Evolutionary conservation across 2,888 invertebrate species (phyloP).

Genomic region (Beris chalybata): DNA sequence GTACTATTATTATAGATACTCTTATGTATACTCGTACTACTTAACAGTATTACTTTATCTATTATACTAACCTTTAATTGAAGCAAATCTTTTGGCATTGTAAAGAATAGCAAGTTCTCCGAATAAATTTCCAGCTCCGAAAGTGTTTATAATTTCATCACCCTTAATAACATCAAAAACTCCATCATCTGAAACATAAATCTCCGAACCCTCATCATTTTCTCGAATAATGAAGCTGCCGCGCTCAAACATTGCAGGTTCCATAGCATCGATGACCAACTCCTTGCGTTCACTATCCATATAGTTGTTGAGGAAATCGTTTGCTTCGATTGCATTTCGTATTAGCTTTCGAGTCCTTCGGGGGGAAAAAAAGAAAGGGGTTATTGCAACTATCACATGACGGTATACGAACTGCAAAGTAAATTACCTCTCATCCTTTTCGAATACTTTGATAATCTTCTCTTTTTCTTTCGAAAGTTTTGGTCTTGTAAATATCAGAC

Average conservation of each 20-base stretch:
- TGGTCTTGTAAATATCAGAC: conserved; percentile 59
- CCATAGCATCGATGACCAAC: conserved; percentile 83
- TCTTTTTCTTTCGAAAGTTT: conserved; percentile 55
- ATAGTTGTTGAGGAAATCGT: conserved; percentile 79
- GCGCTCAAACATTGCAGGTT: conserved; percentile 66
- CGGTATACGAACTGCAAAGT: background rate
- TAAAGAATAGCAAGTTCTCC: conserved; percentile 94
- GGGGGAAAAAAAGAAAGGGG: conserved; percentile 1
- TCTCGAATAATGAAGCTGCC: conserved; percentile 76
- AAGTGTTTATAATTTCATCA: conserved; percentile 72
- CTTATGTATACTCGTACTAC: too few species aligned
- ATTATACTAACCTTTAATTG: conserved; percentile 69
- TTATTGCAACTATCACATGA: background rate
- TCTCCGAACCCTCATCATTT: conserved; percentile 81
- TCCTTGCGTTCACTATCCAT: conserved; percentile 70
- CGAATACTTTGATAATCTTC: conserved; percentile 60
- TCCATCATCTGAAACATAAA: conserved; percentile 85
- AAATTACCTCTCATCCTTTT: conserved; percentile 62
- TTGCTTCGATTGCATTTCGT: conserved; percentile 72
- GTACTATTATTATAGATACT: too few species aligned
- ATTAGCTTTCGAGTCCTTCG: conserved; percentile 65
- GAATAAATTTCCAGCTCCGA: conserved; percentile 81
- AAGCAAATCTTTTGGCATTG: conserved; percentile 88
- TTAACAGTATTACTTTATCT: too few species aligned
- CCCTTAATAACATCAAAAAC: conserved; percentile 84